Conservation (phyloP, 2,113 vertebrate species). For the Xenopus tropicalis region DNA sequence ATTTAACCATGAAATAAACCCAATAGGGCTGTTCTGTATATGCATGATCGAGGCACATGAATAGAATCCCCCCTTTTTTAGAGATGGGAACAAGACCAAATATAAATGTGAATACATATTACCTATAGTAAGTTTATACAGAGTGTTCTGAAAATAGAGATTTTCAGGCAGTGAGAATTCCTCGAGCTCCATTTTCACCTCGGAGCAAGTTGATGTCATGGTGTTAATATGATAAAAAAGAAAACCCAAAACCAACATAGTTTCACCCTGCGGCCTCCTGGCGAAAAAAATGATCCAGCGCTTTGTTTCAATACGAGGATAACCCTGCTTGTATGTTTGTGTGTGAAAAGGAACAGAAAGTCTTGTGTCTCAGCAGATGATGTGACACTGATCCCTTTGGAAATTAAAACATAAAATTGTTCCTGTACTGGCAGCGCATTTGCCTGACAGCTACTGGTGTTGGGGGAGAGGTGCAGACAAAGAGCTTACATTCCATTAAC, state of each 20-base stretch:
- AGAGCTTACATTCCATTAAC: slow-evolving; percentile 3
- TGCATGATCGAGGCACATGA: too few species aligned
- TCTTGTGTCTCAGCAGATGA: neutral
- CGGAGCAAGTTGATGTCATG: slow-evolving; percentile 50
- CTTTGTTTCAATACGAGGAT: slow-evolving; percentile 39
- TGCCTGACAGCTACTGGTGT: neutral
- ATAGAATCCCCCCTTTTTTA: too few species aligned
- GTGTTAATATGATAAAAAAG: slow-evolving; percentile 48
- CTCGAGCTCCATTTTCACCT: slow-evolving; percentile 47
- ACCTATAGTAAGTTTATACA: too few species aligned
- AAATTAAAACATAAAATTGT: neutral
- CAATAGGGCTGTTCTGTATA: too few species aligned
- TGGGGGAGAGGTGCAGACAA: neutral
- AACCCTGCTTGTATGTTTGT: too few species aligned
- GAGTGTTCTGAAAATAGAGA: slow-evolving; percentile 37
- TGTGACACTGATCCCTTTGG: neutral
- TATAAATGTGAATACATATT: too few species aligned
- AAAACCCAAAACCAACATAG: slow-evolving; percentile 41
- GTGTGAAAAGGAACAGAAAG: slow-evolving; percentile 24
- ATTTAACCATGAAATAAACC: too few species aligned
- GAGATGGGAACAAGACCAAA: too few species aligned
- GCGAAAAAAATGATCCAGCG: slow-evolving; percentile 51
- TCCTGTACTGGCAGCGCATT: too few species aligned
- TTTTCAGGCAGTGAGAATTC: slow-evolving; percentile 38
- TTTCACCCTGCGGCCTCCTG: slow-evolving; percentile 41